Base-by-base conservation (phyloP, 2,888 invertebrate genomes). In the Leptopilina drosophilae region DNA sequence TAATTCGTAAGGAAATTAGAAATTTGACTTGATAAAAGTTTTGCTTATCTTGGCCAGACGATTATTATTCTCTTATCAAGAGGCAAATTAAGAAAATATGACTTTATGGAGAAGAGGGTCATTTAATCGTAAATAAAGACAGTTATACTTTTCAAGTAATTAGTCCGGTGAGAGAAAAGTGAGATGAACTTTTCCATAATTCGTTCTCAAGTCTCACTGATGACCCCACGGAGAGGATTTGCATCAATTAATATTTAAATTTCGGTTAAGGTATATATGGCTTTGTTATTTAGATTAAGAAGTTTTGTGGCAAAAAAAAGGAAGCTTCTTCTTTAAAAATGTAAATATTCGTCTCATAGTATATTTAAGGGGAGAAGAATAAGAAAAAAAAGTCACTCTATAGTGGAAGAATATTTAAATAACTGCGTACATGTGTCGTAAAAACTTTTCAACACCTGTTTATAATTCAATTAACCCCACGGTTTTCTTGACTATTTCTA, bases 161-260 rank as follows among this genome's bases (percentile, higher is more conserved):
- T 69, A 69, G 67, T 26, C 67, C 67, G 2, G 67, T 26, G 49
- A 53, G 7, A 49, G 15, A 69, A 67, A 69, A 69, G 49, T 69
- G 67, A 26, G 20, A 69, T 26, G 67, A 49, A 69, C 20, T 69
- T 69, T 69, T 69, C 49, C 49, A 69, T 53, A 69, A 69, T 69
- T 69, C 53, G 49, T 69, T 69, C 20, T 53, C 67, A 69, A 69
- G 67, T 69, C 67, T 7, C 26, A 46, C 67, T 69, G 67, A 69
- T 69, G 67, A 69, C 67, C 67, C 49, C 49, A 26, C 67, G 49
- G 26, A 69, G 46, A 12, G 67, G 49, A 53, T 69, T 69, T 69
- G 67, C 67, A 69, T 69, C 26, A 69, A 69, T 69, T 69, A 69
- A 69, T 69, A 69, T 69, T 69, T 26, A 69, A 69, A 69, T 53